Conservation (phyloP, 2,113 vertebrate genomes). For the Capreolus pygargus region DNA sequence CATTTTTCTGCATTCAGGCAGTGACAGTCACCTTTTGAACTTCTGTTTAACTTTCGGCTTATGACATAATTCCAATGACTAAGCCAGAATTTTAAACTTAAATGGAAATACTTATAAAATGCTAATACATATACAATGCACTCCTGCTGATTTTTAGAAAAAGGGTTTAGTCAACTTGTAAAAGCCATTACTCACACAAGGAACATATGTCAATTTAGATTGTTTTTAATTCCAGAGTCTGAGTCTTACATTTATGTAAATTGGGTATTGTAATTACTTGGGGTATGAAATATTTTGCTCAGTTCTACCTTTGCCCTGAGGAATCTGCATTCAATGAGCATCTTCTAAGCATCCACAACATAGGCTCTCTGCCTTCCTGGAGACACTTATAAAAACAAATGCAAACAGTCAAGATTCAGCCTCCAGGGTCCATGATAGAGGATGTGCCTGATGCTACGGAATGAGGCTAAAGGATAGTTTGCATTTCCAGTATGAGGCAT, state of each 20-base stretch:
- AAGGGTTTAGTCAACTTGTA: neutral
- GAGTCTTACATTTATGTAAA: neutral
- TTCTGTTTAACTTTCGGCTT: neutral
- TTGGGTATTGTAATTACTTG: neutral
- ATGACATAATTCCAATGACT: neutral
- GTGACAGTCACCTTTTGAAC: neutral
- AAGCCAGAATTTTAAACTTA: slow-evolving; percentile 35
- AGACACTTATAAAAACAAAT: neutral
- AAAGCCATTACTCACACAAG: slow-evolving; percentile 36
- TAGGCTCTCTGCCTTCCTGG: neutral
- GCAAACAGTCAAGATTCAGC: neutral
- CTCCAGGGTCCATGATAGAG: neutral
- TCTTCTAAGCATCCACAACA: neutral
- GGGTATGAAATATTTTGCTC: neutral
- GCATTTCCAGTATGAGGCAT: neutral
- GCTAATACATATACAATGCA: slow-evolving; percentile 30
- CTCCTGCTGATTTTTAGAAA: neutral
- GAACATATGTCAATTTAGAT: neutral
- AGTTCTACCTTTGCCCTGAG: neutral
- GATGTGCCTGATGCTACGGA: neutral
- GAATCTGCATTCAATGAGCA: neutral
- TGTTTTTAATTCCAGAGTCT: slow-evolving; percentile 25
- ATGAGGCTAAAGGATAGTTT: neutral
- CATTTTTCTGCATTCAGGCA: slow-evolving; percentile 19
- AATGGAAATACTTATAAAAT: slow-evolving; percentile 37